Base-by-base conservation (phyloP, 2,888 invertebrate genomes). In the Agrypnus murinus region DNA sequence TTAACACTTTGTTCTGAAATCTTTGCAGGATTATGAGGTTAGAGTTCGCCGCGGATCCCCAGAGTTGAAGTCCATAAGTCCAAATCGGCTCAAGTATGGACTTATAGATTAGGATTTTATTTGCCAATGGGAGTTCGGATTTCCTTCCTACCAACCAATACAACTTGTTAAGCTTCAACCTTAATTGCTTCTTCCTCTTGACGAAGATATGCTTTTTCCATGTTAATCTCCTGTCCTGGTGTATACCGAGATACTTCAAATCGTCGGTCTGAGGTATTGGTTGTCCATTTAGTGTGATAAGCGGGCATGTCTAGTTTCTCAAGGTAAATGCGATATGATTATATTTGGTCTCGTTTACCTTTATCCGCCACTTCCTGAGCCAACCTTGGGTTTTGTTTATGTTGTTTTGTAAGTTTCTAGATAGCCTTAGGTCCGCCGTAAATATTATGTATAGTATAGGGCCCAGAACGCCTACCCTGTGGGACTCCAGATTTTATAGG, bases 241-340 rank as follows among this genome's bases (percentile, higher is more conserved):
- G 36, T 36, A 36, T 36, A 36, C 36, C 36, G 7, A 36, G 36
- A n/a, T 36, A 6, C 36, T 36, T 36, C 9, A 6, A 12, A 43
- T 43, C 43, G 7, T 43, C 43, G 15, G 43, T 43, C 43, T 43
- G 43, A 12, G 15, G 43, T n/a, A n/a, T n/a, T n/a, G n/a, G n/a
- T n/a, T n/a, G n/a, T n/a, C n/a, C n/a, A n/a, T n/a, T n/a, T n/a
- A 43, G 14, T 14, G 43, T 43, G 14, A 43, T 14, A 14, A 8
- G 34, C 15, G 36, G 36, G 9, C 63, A 63, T 7, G 50, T 50
- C 25, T 60, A 19, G 57, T 36, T 73, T 38, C 63, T 68, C 7
- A 45, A 55, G 12, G 74, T 70, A 45, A 75, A 75, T 9, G 73
- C 75, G 17, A 75, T 65, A 19, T 77, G 73, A 3, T 48, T 43